Evolutionary conservation across 2,888 invertebrate genomes (phyloP).

Genomic region (Epirrhoe tristata): DNA sequence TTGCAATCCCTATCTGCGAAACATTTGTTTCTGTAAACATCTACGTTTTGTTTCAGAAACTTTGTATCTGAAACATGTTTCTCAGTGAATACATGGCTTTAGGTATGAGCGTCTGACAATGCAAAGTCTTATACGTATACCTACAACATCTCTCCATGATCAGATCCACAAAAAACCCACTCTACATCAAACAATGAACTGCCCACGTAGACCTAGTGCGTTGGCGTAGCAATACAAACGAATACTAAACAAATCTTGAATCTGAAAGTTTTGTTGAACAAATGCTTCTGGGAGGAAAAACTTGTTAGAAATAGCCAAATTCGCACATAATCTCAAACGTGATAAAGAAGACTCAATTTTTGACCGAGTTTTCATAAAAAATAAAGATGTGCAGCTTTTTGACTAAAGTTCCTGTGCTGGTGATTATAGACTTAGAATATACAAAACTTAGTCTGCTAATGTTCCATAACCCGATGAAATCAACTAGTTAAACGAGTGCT

Average conservation of each 20-base stretch:
- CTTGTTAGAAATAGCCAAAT: not conserved
- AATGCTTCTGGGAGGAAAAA: not conserved
- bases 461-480: not conserved
- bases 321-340: not conserved
- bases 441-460: not conserved
- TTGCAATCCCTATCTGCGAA: too few species aligned
- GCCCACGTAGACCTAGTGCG: not conserved
- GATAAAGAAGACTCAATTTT: not conserved
- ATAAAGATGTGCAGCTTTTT: not conserved
- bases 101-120: not conserved
- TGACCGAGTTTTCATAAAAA: not conserved
- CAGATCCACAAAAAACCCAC: not conserved
- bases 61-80: too few species aligned
- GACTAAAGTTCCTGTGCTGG: not conserved
- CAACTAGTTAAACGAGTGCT: slow-evolving; percentile 53
- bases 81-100: not conserved
- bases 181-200: not conserved
- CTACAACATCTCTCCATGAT: not conserved
- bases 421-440: not conserved
- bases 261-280: not conserved
- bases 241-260: not conserved
- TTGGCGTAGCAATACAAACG: not conserved
- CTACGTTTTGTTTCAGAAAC: too few species aligned
- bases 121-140: not conserved
- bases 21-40: too few species aligned